A percentile compares a stretch with the other conserved stretches of the same genome.
phyloP scores from a whole-genome alignment of 2,888 invertebrate species.

The Erynnis tages region DNA sequence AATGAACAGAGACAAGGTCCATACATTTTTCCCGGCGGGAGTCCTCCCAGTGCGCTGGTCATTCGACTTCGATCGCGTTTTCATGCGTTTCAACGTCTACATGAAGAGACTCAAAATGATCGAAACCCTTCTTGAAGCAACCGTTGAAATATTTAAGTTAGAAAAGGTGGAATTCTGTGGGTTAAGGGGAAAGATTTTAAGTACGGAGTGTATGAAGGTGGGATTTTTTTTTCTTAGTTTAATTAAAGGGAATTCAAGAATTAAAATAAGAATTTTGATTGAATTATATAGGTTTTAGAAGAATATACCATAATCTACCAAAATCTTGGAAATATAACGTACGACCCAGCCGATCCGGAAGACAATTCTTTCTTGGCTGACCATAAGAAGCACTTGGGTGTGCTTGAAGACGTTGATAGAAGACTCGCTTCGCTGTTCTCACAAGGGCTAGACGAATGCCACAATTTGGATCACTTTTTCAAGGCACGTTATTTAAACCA shows the following conservation, averaged over 20 bases:
- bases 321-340: conserved; percentile 80
- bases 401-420: conserved; percentile 87
- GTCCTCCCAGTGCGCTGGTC: conserved; percentile 86
- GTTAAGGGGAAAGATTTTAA: conserved; percentile 82
- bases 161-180: conserved; percentile 93
- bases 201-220: conserved; percentile 74
- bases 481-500: conserved; percentile 52
- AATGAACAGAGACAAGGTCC: conserved; percentile 77
- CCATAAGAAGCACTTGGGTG: conserved; percentile 81
- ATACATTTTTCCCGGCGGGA: conserved; percentile 76
- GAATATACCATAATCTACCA: conserved; percentile 59
- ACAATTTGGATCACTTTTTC: conserved; percentile 67
- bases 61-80: conserved; percentile 87
- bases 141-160: conserved; percentile 90
- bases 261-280: background rate
- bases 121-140: conserved; percentile 86
- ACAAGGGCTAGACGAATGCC: conserved; percentile 90
- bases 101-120: conserved; percentile 84
- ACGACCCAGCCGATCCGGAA: conserved; percentile 89
- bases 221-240: conserved; percentile 5
- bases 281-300: conserved; percentile 62
- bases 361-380: conserved; percentile 85
- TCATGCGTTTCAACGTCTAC: conserved; percentile 84
- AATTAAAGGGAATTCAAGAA: background rate
- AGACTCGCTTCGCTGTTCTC: conserved; percentile 90